phyloP scores from a whole-genome alignment of 35 echinoderm and acorn worm genomes.

The Acanthaster planci region DNA sequence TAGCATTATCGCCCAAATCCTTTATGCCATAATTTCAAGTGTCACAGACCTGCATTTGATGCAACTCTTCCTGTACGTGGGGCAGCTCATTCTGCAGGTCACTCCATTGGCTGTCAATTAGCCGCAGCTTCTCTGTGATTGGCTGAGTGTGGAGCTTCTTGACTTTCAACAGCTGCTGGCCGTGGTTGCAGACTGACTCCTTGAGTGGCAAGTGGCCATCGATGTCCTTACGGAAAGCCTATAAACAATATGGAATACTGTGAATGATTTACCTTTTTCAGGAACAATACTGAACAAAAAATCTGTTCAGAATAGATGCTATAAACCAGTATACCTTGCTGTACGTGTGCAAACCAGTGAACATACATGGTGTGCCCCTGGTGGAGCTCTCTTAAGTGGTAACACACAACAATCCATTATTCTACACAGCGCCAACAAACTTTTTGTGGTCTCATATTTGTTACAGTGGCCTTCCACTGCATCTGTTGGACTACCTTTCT shows the following conservation, averaged over 20 bases:
- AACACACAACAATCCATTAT: too few relatives aligned
- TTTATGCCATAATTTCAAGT: too few relatives aligned
- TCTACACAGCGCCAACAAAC: too few relatives aligned
- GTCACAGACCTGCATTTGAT: conserved; percentile 78
- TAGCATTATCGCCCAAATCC: too few relatives aligned
- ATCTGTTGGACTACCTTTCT: not conserved
- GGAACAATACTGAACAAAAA: not conserved
- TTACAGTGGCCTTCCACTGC: too few relatives aligned
- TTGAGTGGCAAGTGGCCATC: conserved; percentile 79
- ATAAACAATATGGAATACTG: not conserved
- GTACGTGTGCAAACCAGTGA: too few relatives aligned
- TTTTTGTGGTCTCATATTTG: too few relatives aligned
- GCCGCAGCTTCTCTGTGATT: conserved; percentile 67
- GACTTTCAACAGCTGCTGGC: conserved; percentile 82
- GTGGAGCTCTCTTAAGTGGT: too few relatives aligned
- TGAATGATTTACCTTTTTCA: not conserved
- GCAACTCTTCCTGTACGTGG: conserved; percentile 83
- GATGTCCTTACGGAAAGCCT: conserved; percentile 91
- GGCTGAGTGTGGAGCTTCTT: conserved; percentile 82
- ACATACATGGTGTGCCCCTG: too few relatives aligned
- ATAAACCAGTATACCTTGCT: too few relatives aligned
- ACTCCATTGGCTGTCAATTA: conserved; percentile 81
- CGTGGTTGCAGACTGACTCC: conserved; percentile 66
- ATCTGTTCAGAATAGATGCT: not conserved
- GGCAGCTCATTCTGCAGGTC: conserved; percentile 82